Evolutionary conservation across 2,113 vertebrate species (phyloP), one percentile per base, ranked within the genome.

Genomic region (Melanostigma gelatinosum): DNA sequence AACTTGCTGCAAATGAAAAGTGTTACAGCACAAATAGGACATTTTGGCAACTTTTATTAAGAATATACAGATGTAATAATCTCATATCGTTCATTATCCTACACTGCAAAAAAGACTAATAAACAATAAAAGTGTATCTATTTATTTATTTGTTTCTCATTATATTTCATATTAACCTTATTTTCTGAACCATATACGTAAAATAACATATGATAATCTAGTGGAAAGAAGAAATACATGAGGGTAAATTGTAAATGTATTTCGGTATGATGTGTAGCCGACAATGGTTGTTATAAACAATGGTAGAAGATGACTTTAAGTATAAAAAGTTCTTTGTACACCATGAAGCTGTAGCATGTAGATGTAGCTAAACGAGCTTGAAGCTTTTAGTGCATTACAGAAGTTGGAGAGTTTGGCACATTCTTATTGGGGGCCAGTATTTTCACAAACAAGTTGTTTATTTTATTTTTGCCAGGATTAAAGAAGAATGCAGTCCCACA

Each of bases 401-500:
- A 70, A 40, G 50, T 36, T 16, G 1, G 6, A 34, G 27, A 50
- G 18, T 69, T 69, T 3, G 1, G 3, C 20, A 54, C 6, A 27
- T 40, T 72, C 0, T 29, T 27, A 6, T 0, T 42, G 3, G 32
- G 48, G 6, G 20, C 32, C 46, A 24, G 34, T n/a, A 40, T 22
- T 32, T 54, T 63, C 34, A 42, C 20, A 42, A 69, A 32, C 34
- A 71, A 44, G 46, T 44, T n/a, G 36, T 62, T 20, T 60, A 24
- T 36, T 61, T 18, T 58, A 54, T 48, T 52, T 70, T 60, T 52
- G 54, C 27, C 11, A 20, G 38, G 27, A 18, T 16, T 24, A 15
- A 27, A 57, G 22, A 24, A 79, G 68, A 85, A 77, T 13, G 62
- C 61, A 50, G 9, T 57, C 68, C 32, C n/a, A 69, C 46, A 67